Evolutionary conservation across 2,113 vertebrate genomes (phyloP).

Genomic region (Myodes glareolus): DNA sequence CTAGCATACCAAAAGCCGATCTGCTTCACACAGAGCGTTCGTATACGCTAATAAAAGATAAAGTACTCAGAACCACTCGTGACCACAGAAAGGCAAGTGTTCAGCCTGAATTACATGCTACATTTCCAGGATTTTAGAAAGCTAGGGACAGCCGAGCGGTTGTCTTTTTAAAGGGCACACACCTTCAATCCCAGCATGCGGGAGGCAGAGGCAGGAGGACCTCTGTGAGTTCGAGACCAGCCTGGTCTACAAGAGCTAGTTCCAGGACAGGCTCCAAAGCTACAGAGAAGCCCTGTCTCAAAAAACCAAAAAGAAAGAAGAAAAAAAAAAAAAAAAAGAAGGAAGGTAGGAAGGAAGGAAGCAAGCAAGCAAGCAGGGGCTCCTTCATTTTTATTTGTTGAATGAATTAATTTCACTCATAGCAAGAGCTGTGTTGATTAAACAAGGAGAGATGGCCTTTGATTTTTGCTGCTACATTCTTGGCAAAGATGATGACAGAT

Average conservation of each 20-base stretch:
- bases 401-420: constrained; percentile 25
- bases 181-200: too few species aligned
- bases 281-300: too few species aligned
- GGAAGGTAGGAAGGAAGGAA: too few species aligned
- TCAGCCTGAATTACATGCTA: not conserved
- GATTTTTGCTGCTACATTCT: not conserved
- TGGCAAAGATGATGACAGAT: constrained; percentile 2
- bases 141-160: too few species aligned
- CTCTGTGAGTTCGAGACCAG: too few species aligned
- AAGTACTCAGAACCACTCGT: constrained; percentile 13
- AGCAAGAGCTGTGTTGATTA: not conserved
- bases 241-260: too few species aligned
- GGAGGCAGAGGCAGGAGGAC: too few species aligned
- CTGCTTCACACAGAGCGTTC: not conserved
- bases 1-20: not conserved
- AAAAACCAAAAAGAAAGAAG: too few species aligned
- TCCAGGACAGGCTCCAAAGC: too few species aligned
- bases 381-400: not conserved
- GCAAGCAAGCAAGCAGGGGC: too few species aligned
- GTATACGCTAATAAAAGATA: constrained; percentile 20
- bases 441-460: not conserved
- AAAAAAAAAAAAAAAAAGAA: too few species aligned
- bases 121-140: not conserved
- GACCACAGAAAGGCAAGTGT: not conserved
- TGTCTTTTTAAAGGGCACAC: too few species aligned